Percentiles rank a stretch among this genome's conserved stretches.
phyloP scores from a whole-genome alignment of 1,140 invertebrate genomes.

The Ctenoplectra terminalis region DNA sequence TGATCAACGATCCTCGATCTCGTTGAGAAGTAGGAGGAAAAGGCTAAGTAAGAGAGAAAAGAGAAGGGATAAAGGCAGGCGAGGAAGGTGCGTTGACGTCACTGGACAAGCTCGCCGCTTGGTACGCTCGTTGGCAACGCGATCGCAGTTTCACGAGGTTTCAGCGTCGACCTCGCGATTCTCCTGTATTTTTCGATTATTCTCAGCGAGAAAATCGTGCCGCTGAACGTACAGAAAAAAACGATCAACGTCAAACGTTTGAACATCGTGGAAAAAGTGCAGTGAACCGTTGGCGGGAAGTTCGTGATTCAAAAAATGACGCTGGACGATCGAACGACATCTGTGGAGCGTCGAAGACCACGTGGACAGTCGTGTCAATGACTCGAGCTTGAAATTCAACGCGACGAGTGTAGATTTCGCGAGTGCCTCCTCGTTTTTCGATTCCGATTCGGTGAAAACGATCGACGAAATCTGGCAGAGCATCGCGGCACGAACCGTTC shows the following conservation, averaged over 20 bases:
- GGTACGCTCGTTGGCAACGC: conserved; percentile 52
- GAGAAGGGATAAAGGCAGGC: conserved; percentile 59
- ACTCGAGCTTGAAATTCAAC: conserved; percentile 10
- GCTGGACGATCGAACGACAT: conserved; percentile 35
- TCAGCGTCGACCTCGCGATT: conserved; percentile 31
- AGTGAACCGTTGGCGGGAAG: conserved; percentile 3
- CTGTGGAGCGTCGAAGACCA: conserved; percentile 25
- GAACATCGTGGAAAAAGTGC: background rate
- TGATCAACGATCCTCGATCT: conserved; percentile 53
- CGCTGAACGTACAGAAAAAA: no score
- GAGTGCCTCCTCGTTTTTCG: no score
- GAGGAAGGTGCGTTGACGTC: conserved; percentile 65
- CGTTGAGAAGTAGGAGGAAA: conserved; percentile 48
- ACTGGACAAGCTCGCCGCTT: conserved; percentile 55
- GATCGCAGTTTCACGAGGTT: conserved; percentile 60
- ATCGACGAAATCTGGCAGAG: background rate
- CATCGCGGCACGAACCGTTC: background rate
- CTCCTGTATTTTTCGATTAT: background rate
- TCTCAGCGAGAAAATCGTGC: background rate
- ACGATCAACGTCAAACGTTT: background rate
- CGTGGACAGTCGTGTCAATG: conserved; percentile 29
- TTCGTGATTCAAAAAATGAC: conserved; percentile 37
- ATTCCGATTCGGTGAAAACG: background rate
- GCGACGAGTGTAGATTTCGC: background rate
- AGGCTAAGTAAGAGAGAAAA: conserved; percentile 55